Evolutionary conservation across 2,113 vertebrate genomes (phyloP), one percentile per base, ranked within the genome.

Genomic region (Vireo altiloquus): DNA sequence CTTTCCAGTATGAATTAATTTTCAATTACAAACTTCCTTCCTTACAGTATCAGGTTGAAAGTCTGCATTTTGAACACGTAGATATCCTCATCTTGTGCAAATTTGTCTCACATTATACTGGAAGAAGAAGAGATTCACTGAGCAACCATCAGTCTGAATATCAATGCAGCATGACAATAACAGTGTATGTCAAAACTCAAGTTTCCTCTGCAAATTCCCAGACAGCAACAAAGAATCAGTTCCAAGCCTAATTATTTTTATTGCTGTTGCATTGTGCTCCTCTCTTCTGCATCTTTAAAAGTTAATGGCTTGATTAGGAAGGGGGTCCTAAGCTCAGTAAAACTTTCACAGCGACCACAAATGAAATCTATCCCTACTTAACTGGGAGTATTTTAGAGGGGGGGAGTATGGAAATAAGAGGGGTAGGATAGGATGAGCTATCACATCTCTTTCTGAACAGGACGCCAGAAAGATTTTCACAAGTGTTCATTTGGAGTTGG

Each of bases 1-100:
- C 74, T 91, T 95, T 94, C 80, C 70, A 85, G 56, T 95, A 97
- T 94, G 87, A 97, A 97, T 97, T 97, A 97, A 97, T 97, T 97
- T 96, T 96, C 96, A 96, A 94, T 97, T 97, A 92, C 60, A 86
- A 93, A 94, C 90, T 90, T 92, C 52, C 82, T 89, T 87, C 70
- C 59, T 82, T 87, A 88, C 50, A 61, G 69, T 90, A 96, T 94
- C 87, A 92, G 71, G 71, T 47, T 83, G 69, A 69, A 90, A 86
- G 76, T 87, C 91, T 95, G 89, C 76, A 93, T 94, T 95, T 95
- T 87, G 84, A 91, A 91, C 91, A 90, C 12, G 6, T 90, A 95
- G 77, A 54, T 90, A 66, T 77, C 85, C 84, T 95, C 90, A 91
- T 92, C 87, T 89, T 82, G 81, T 70, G 75, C 74, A 91, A 75